Base-by-base conservation (phyloP, 2,888 invertebrate species). In the Drosophila meridionalis region DNA sequence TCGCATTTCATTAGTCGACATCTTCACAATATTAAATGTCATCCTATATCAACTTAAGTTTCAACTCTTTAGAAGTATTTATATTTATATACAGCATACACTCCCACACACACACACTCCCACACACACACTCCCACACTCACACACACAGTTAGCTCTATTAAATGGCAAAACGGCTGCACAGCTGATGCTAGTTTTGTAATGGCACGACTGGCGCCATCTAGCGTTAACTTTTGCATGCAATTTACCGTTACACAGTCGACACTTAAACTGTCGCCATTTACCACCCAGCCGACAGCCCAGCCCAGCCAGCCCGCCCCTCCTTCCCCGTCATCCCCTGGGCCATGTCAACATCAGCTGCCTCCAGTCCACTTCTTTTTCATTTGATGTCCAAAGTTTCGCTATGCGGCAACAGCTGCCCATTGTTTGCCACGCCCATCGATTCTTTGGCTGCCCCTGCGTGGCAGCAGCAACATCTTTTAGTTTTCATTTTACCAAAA, bases 271-370 rank as follows among this genome's bases (percentile, higher is more conserved):
- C 60, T 74, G 84, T 79, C 72, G 52, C 47, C 69, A 55, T 67
- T 42, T 42, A 43, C 45, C 52, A 57, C 4, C 28, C 2, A 20
- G 20, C 20, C 20, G 20, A 20, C 20, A 20, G 20, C 20, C 1
- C 20, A 20, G 20, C 20, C 20, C 20, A 32, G 30, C 43, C 28
- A 48, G 2, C 32, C 8, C 2, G n/a, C 30, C 59, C 34, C 30
- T 45, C 9, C 26, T 6, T 26, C 5, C 26, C 30, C 48, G 2
- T 28, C 34, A 0, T 32, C 20, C 42, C 42, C 40, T 34, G 40
- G 61, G 47, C 66, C 69, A 12, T 81, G 87, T 77, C 89, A 88
- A 80, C 82, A 88, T 71, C 90, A 88, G 89, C 78, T 88, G 87
- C 73, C 40, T 28, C 3, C 28, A 38, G 55, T 40, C 28, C 55